phyloP scores from a whole-genome alignment of 1,140 invertebrate genomes.

The Polyergus mexicanus region DNA sequence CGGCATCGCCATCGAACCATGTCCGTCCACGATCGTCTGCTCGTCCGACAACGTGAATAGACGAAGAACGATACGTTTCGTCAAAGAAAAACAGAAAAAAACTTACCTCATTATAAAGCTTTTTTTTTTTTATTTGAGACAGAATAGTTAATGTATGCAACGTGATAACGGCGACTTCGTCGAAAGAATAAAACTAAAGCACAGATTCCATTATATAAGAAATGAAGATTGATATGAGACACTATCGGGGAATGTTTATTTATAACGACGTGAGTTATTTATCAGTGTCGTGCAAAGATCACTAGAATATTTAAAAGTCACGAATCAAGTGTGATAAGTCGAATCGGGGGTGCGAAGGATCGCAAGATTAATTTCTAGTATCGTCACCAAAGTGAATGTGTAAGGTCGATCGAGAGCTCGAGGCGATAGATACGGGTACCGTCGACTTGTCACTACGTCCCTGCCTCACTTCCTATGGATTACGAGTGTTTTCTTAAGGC shows the following conservation, averaged over 20 bases:
- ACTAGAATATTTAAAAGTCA: conserved; percentile 39
- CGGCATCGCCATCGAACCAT: conserved; percentile 62
- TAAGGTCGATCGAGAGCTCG: conserved; percentile 60
- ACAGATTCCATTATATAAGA: background rate
- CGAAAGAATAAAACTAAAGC: background rate
- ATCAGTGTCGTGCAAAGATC: conserved; percentile 7
- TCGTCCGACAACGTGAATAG: conserved; percentile 63
- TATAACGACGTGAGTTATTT: background rate
- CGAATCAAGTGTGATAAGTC: conserved; percentile 47
- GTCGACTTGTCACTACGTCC: conserved; percentile 79
- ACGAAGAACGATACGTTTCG: conserved; percentile 17
- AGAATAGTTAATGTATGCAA: conserved; percentile 3
- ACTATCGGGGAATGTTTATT: background rate
- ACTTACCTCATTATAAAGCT: background rate
- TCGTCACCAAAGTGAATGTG: conserved; percentile 54
- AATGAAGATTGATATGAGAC: conserved; percentile 1
- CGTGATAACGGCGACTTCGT: conserved; percentile 8
- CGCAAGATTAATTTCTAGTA: conserved; percentile 73
- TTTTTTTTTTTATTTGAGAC: conserved; percentile 22
- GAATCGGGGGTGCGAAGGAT: conserved; percentile 3
- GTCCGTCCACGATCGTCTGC: conserved; percentile 54
- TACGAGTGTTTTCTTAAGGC: conserved; percentile 84
- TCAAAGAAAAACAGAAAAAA: conserved; percentile 25
- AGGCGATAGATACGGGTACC: conserved; percentile 76
- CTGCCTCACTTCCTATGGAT: conserved; percentile 81